A percentile compares a stretch with the other conserved stretches of the same genome.
Evolutionary conservation across 2,888 invertebrate genomes (phyloP).

Genomic region (Bhutanitis thaidina): DNA sequence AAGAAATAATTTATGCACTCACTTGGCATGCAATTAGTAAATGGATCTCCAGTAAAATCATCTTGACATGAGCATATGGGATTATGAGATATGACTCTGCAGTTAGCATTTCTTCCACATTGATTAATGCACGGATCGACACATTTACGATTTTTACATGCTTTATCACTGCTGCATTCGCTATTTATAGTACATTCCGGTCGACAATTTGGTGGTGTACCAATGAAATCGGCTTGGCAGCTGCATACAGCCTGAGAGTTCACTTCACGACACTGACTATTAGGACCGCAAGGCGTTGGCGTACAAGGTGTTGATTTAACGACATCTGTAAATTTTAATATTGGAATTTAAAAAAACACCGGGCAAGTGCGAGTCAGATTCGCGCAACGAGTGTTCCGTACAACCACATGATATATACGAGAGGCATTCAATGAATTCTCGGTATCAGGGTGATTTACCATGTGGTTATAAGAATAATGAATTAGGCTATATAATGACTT

Average conservation of each 20-base stretch:
- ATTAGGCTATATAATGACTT: too few species aligned
- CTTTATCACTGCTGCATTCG: slow-evolving; percentile 87
- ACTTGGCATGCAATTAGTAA: slow-evolving; percentile 80
- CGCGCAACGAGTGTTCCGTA: too few species aligned
- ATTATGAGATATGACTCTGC: slow-evolving; percentile 90
- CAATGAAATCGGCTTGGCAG: slow-evolving; percentile 85
- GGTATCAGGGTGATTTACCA: too few species aligned
- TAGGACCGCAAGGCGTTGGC: slow-evolving; percentile 90
- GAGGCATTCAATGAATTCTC: too few species aligned
- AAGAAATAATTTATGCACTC: slow-evolving; percentile 21
- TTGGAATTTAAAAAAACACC: not conserved
- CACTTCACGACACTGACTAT: slow-evolving; percentile 85
- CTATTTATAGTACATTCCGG: slow-evolving; percentile 90
- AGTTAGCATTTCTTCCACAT: slow-evolving; percentile 89
- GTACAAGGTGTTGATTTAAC: slow-evolving; percentile 77
- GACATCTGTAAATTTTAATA: slow-evolving; percentile 44
- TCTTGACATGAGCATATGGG: slow-evolving; percentile 89
- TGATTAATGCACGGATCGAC: slow-evolving; percentile 88
- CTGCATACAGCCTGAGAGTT: slow-evolving; percentile 86
- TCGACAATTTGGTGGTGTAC: slow-evolving; percentile 88
- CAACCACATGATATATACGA: too few species aligned
- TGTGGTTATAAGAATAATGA: too few species aligned
- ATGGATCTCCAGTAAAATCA: slow-evolving; percentile 88
- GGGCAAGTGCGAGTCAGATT: too few species aligned
- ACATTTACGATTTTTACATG: slow-evolving; percentile 88